Conservation (phyloP, 2,113 vertebrate genomes). For the Cyprinodon brontotheroides region DNA sequence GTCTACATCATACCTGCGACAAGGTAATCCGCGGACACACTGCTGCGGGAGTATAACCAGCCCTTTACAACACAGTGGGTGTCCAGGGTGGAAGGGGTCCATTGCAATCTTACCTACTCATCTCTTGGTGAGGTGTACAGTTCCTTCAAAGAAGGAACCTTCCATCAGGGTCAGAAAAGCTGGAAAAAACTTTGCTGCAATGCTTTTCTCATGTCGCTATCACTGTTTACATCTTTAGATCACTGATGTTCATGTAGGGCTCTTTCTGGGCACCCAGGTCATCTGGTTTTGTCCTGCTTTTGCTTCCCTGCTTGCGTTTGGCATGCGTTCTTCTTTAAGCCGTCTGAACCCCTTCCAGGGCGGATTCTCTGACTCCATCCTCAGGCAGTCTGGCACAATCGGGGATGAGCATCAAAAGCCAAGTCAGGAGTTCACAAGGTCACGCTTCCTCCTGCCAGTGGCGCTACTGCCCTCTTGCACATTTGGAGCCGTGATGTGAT, state of each 20-base stretch:
- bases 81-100: no score
- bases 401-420: neutral
- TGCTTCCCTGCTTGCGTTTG: neutral
- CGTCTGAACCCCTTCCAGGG: neutral
- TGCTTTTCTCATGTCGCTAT: neutral
- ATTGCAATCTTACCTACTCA: no score
- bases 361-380: neutral
- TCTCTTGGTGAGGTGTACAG: no score
- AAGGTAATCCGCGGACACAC: no score
- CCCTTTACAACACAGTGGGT: no score
- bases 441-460: conserved; percentile 4
- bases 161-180: no score
- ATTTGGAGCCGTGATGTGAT: neutral
- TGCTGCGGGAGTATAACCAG: no score
- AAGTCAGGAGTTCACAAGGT: conserved; percentile 39
- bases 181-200: no score
- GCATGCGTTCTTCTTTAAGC: neutral
- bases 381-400: neutral
- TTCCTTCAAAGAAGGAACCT: no score
- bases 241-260: neutral
- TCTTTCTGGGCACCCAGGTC: neutral
- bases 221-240: neutral
- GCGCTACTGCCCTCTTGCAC: neutral
- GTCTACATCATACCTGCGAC: no score
- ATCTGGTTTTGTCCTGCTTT: neutral